Evolutionary conservation across 1,140 invertebrate genomes (phyloP), one percentile per base, ranked within the genome.

Genomic region (Neodiprion pinetum): DNA sequence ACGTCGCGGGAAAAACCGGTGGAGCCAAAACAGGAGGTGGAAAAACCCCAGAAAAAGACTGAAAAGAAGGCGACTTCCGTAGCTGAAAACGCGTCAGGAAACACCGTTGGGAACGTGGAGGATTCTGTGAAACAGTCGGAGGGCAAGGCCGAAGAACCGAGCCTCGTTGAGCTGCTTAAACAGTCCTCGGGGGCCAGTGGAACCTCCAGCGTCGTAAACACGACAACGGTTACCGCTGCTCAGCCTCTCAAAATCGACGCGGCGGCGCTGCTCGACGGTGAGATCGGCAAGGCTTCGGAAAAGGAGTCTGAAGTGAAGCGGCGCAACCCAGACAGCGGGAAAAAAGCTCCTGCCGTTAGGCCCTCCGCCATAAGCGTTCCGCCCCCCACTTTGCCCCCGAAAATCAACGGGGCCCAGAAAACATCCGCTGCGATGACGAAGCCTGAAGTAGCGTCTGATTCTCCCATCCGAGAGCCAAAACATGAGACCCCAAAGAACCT

Each of bases 171-270:
- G 28, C 75, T 88, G 0, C 47, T 88, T 65, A 87, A 86, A 66
- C 84, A 82, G 72, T 79, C 74, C 0, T 84, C 85, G 0, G 77
- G 75, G 3, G 84, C 83, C 7, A 84, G 78, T 7, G 86, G 86
- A 9, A 88, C 87, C 0, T 85, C 83, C 1, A 88, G 86, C 68
- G 82, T 88, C 9, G 87, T 88, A 10, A 88, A 83, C 48, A 87
- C 86, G 1, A 88, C 87, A 0, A 84, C 87, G 1, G 83, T 83
- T 0, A 87, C 88, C 0, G 88, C 86, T 0, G 86, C 87, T 0
- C 82, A 88, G 48, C 87, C 87, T 0, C 76, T 88, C 7, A 77
- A 86, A 40, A 86, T 88, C 50, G 85, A 87, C 69, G 74, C 72
- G 14, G 67, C n/a, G 61, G 40, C 40, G 11, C 23, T 69, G 67